Evolutionary conservation across 2,113 vertebrate species (phyloP).

Genomic region (Pluvianellus socialis): DNA sequence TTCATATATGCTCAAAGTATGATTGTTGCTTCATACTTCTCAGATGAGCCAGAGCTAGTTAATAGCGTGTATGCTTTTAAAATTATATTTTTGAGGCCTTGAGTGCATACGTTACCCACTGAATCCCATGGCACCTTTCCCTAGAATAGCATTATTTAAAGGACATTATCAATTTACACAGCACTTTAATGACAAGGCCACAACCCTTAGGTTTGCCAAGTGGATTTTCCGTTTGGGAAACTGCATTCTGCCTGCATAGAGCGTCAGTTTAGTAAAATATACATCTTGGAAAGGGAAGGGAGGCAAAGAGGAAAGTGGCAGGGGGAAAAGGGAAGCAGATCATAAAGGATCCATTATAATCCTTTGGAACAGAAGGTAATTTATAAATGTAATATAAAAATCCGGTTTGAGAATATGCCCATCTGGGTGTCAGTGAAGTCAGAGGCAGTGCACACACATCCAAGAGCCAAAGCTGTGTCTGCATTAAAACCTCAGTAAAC

Average conservation of each 20-base stretch:
- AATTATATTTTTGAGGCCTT: background rate
- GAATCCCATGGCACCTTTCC: background rate
- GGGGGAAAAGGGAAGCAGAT: background rate
- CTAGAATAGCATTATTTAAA: background rate
- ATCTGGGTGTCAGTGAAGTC: background rate
- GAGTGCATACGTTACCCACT: background rate
- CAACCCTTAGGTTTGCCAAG: background rate
- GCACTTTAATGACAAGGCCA: background rate
- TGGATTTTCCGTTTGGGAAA: background rate
- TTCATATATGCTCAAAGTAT: background rate
- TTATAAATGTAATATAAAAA: background rate
- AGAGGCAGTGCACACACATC: background rate
- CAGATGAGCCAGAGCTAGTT: background rate
- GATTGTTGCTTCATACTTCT: background rate
- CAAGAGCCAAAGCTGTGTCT: background rate
- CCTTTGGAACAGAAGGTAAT: background rate
- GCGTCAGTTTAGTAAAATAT: background rate
- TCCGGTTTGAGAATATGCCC: background rate
- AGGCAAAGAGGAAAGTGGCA: background rate
- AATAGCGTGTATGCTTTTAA: background rate
- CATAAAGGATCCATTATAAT: background rate
- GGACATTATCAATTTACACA: background rate
- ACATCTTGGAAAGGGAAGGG: background rate
- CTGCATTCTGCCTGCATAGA: background rate
- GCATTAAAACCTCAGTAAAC: background rate